These are phyloP conservation scores for Odocoileus hemionus DNA, from an alignment of 2,113 vertebrate species.

Conservation along the genomic window DNA sequence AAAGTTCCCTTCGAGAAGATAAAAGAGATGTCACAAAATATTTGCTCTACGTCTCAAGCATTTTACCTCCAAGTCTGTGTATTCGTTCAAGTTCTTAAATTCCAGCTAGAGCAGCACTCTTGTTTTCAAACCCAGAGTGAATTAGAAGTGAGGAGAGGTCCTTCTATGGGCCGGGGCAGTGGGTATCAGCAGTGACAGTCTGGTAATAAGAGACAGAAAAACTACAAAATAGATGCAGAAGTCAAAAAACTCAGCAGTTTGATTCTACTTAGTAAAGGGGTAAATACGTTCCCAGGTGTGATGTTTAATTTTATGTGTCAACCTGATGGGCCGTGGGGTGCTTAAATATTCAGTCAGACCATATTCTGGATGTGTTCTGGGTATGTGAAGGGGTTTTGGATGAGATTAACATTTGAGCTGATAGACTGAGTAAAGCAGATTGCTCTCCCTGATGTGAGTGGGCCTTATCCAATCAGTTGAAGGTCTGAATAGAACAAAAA, in stretches of 20 bases:
- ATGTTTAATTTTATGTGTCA: not conserved
- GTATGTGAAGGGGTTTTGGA: not conserved
- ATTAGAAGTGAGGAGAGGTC: not conserved
- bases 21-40: not conserved
- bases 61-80: not conserved
- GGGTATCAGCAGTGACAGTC: not conserved
- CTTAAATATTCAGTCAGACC: not conserved
- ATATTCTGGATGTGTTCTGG: not conserved
- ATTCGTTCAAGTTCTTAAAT: not conserved
- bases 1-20: not conserved
- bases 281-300: not conserved
- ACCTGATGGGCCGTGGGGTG: not conserved
- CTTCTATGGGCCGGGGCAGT: not conserved
- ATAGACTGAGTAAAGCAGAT: not conserved
- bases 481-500: not conserved
- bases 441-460: not conserved
- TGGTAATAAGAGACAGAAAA: not conserved
- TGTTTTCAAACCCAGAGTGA: conserved; percentile 26
- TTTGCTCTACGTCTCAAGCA: not conserved
- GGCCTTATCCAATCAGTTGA: not conserved
- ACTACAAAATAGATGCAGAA: not conserved
- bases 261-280: not conserved
- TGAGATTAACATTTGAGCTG: not conserved
- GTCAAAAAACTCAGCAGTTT: not conserved
- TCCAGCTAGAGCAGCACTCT: not conserved